Evolutionary conservation across 2,797 vertebrate genomes (phyloP), one percentile per base, ranked within the genome.

Genomic region (Paramormyrops hopkinsi): DNA sequence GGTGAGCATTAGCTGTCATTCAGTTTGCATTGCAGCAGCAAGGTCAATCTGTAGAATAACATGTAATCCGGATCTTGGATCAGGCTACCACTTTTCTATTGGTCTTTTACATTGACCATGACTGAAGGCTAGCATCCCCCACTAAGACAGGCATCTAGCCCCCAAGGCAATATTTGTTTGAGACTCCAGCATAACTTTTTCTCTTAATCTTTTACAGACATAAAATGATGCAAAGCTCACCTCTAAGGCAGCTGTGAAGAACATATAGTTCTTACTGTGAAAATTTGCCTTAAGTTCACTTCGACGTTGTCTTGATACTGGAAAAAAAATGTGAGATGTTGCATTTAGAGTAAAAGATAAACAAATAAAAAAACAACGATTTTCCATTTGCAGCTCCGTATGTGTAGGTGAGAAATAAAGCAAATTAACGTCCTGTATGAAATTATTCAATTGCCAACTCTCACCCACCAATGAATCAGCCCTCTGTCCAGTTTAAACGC

Each of bases 41-140:
- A 65, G 50, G 86, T 89, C 73, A 65, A 37, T 41, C 86, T 56
- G 85, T 53, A 41, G 12, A 65, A 25, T 51, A 88, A 84, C 53
- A 89, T 84, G 51, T 69, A 84, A 84, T 51, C 17, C 33, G 9
- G 25, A 86, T 44, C 86, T 25, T 50, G 50, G 44, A 53, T 51
- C 25, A 69, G 41, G 3, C 82, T 50, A 11, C 82, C 82, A 50
- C 8, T 50, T 8, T 44, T 87, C 85, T 44, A 37, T 44, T 88
- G 33, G 11, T 19, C n/a, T 76, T 62, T 50, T 11, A 54, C 37
- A 19, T 56, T 76, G 33, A 37, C 48, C 51, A 29, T 46, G 12
- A 37, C 48, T 76, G 59, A 79, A 53, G 7, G 33, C 33, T 89
- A 37, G 9, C 29, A 12, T 44, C 17, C 51, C 22, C 51, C 17